These are phyloP conservation scores for Metridium senile DNA, from an alignment of 92 coral and sea anemone species.

Conservation along the genomic window DNA sequence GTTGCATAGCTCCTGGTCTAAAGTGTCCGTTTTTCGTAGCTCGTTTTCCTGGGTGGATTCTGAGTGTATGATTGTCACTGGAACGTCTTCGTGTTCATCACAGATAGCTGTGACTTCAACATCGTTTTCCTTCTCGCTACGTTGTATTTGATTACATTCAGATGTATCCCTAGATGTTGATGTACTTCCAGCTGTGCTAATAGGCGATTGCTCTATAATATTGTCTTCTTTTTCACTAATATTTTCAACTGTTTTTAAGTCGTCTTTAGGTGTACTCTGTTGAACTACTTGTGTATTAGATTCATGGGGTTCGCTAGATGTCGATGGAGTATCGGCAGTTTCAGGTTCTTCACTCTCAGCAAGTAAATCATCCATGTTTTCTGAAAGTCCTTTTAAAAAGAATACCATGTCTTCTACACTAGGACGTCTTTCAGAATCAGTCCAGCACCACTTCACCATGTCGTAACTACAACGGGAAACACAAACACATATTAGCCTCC, in stretches of 20 bases:
- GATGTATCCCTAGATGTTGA: no score
- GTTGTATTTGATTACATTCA: not conserved
- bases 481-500: no score
- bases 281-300: not conserved
- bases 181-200: not conserved
- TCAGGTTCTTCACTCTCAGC: conserved; percentile 1
- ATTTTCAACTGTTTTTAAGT: not conserved
- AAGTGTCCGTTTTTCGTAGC: not conserved
- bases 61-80: conserved; percentile 14
- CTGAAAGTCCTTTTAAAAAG: conserved; percentile 20
- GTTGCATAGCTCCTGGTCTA: not conserved
- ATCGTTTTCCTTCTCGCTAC: not conserved
- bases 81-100: conserved; percentile 10
- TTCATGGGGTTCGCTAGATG: not conserved
- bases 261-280: not conserved
- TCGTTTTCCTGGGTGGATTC: conserved; percentile 14
- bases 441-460: conserved; percentile 77
- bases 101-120: conserved; percentile 32
- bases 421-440: conserved; percentile 61
- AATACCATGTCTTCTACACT: conserved; percentile 53
- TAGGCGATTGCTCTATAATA: not conserved
- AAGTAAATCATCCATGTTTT: conserved; percentile 4
- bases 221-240: not conserved
- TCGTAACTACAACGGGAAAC: conserved; percentile 53
- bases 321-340: not conserved